Conservation (phyloP, 1,140 invertebrate genomes). For the Philopotamus ludificatus region DNA sequence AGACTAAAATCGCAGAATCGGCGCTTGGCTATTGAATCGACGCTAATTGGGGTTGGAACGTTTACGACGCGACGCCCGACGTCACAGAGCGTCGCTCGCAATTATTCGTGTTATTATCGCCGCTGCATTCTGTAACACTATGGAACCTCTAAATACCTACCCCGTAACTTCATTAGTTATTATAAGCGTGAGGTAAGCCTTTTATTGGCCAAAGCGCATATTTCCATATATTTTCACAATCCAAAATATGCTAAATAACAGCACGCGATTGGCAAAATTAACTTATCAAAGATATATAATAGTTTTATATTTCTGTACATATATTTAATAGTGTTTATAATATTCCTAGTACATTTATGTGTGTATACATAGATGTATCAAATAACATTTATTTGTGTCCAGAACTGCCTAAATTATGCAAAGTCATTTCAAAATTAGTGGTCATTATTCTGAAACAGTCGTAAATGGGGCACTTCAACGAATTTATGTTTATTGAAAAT, state of each 20-base stretch:
- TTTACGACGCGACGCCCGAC: neutral
- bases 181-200: neutral
- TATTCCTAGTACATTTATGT: too few relatives aligned
- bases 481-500: constrained; percentile 28
- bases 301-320: too few relatives aligned
- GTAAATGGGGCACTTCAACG: neutral
- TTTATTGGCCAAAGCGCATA: too few relatives aligned
- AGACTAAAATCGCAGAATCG: too few relatives aligned
- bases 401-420: neutral
- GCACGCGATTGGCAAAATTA: too few relatives aligned
- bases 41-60: neutral
- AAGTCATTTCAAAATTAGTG: neutral
- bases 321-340: too few relatives aligned
- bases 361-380: too few relatives aligned
- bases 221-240: too few relatives aligned
- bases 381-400: too few relatives aligned
- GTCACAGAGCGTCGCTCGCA: neutral
- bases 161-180: neutral
- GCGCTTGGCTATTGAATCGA: too few relatives aligned
- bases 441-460: neutral
- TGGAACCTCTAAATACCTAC: neutral
- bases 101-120: neutral
- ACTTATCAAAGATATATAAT: too few relatives aligned
- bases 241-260: too few relatives aligned
- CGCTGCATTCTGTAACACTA: neutral